phyloP scores from a whole-genome alignment of 2,113 vertebrate genomes.

The Lepus europaeus region DNA sequence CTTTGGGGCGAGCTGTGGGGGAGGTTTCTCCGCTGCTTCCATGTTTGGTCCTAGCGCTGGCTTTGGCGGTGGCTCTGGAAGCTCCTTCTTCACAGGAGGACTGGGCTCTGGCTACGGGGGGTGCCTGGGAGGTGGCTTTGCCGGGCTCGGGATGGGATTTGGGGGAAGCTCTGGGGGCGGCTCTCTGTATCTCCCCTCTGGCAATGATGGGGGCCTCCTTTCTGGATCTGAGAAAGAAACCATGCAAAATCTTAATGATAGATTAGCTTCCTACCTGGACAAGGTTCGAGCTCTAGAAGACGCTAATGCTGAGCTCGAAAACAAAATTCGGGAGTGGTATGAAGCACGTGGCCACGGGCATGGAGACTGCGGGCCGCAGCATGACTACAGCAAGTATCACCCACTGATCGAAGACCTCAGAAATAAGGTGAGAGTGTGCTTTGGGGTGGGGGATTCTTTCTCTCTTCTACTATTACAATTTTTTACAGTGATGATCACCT shows the following conservation, averaged over 20 bases:
- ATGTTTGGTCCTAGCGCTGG: conserved; percentile 77
- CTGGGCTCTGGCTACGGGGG: conserved; percentile 63
- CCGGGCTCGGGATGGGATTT: conserved; percentile 64
- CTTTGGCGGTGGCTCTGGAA: conserved; percentile 52
- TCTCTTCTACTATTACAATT: background rate
- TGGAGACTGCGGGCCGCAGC: conserved; percentile 53
- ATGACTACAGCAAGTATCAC: conserved; percentile 86
- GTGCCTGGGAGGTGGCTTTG: conserved; percentile 58
- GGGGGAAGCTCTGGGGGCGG: conserved; percentile 72
- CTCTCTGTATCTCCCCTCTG: conserved; percentile 30
- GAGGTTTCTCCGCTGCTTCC: conserved; percentile 82
- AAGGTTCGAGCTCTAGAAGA: conserved; percentile 88
- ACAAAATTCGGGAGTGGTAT: conserved; percentile 89
- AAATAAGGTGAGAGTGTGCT: conserved; percentile 84
- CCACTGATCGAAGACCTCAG: conserved; percentile 88
- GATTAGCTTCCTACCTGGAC: conserved; percentile 89
- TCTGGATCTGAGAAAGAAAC: conserved; percentile 88
- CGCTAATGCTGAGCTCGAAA: conserved; percentile 87
- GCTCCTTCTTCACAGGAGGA: conserved; percentile 70
- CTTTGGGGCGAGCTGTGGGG: conserved; percentile 52
- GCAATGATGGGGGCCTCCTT: conserved; percentile 83
- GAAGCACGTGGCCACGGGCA: conserved; percentile 82
- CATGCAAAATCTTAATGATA: conserved; percentile 91
- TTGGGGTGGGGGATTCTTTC: background rate
- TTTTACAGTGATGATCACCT: conserved; percentile 2